Percentiles rank a stretch among this genome's conserved stretches.
phyloP scores from a whole-genome alignment of 2,888 invertebrate species.

The Eristalis intricaria region DNA sequence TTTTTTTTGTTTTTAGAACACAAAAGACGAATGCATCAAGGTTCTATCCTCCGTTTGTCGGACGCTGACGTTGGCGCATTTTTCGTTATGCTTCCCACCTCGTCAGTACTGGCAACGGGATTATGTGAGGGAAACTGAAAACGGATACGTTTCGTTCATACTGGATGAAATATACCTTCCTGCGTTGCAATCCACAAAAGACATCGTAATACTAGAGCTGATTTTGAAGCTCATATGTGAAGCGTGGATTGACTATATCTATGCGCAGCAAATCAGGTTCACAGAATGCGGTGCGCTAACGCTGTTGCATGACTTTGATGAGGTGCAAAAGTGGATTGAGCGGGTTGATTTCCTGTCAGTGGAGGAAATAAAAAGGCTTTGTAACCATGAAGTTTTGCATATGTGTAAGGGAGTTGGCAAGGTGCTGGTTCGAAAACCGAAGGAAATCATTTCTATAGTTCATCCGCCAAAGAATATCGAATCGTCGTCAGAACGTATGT shows the following conservation, averaged over 20 bases:
- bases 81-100: slow-evolving; percentile 91
- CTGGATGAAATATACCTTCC: slow-evolving; percentile 89
- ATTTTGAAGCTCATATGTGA: slow-evolving; percentile 92
- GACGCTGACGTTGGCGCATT: slow-evolving; percentile 89
- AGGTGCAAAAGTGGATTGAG: slow-evolving; percentile 89
- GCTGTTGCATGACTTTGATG: slow-evolving; percentile 90
- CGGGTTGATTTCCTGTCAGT: slow-evolving; percentile 84
- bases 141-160: slow-evolving; percentile 88
- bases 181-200: slow-evolving; percentile 88
- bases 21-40: slow-evolving; percentile 87
- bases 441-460: slow-evolving; percentile 91
- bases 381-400: slow-evolving; percentile 82
- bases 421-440: slow-evolving; percentile 89
- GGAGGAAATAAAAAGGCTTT: slow-evolving; percentile 80
- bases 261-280: slow-evolving; percentile 90
- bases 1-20: slow-evolving; percentile 83
- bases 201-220: slow-evolving; percentile 88
- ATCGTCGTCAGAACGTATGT: slow-evolving; percentile 73
- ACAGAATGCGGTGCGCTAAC: slow-evolving; percentile 90
- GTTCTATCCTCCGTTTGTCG: slow-evolving; percentile 89
- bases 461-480: slow-evolving; percentile 79
- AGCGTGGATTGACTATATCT: slow-evolving; percentile 93
- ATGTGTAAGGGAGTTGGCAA: slow-evolving; percentile 93
- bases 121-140: slow-evolving; percentile 80
- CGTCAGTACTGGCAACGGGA: slow-evolving; percentile 85